Evolutionary conservation across 2,797 vertebrate species (phyloP), one percentile per base, ranked within the genome.

Genomic region (Diplodus sargus): DNA sequence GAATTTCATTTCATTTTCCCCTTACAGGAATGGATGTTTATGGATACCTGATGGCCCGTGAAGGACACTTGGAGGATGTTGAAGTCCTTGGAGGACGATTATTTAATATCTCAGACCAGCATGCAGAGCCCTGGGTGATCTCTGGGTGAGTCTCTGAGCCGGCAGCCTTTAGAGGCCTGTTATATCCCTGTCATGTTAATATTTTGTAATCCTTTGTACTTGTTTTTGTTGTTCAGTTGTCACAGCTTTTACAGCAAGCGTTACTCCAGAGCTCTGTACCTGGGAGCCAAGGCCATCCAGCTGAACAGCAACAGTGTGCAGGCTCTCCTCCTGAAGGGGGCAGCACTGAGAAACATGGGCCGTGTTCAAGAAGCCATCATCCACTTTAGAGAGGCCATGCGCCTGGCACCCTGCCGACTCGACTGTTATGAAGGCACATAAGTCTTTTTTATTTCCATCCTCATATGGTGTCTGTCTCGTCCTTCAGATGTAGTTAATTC

Each of bases 221-320:
- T 66, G 8, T 59, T 0, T 66, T 4, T 68, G 45, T 83, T 62
- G 1, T 63, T 0, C 87, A 99, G 98, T 45, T 99, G 98, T 90
- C 98, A 99, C 87, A 99, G 98, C 91, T 99, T 99, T 93, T 99
- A 99, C 77, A 99, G 97, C 84, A 99, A 99, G 90, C 95, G 98
- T 28, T 99, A 99, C 82, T 99, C 98, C 25, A 96, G 98, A 58
- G 98, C 98, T 1, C 95, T 99, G 0, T 99, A 99, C 92, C 91
- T 99, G 54, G 98, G 98, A 30, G 98, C 98, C 59, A 99, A 99
- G 93, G 98, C 98, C 28, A 99, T 99, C 89, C 98, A 99, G 91
- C 95, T 99, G 70, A 99, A 99, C 87, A 99, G 98, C 78, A 99
- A 98, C 89, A 99, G 98, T 0, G 98, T 99, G 0, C 98, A 99